A percentile compares a stretch with the other conserved stretches of the same genome.
Evolutionary conservation across 2,797 vertebrate species (phyloP).

Genomic region (Myiotriccus ornatus): DNA sequence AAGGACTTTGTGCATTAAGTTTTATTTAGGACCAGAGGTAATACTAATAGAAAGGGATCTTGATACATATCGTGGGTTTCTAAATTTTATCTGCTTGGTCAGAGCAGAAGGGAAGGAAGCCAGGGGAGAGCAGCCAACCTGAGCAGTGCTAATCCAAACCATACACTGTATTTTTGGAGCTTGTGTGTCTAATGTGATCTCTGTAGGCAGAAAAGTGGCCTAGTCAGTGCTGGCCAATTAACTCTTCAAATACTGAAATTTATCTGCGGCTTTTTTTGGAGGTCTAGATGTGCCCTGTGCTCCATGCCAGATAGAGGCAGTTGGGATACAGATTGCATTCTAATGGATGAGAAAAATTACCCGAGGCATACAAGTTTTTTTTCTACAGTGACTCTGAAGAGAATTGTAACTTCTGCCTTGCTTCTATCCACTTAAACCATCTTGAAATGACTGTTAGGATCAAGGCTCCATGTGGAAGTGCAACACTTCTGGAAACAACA

Average conservation of each 20-base stretch:
- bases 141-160: conserved; percentile 84
- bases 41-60: conserved; percentile 50
- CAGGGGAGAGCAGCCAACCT: conserved; percentile 77
- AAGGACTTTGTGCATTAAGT: conserved; percentile 67
- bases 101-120: conserved; percentile 69
- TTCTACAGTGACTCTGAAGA: background rate
- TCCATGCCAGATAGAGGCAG: background rate
- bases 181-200: conserved; percentile 74
- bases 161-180: conserved; percentile 76
- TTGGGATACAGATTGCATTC: background rate
- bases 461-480: background rate
- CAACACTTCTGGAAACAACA: background rate
- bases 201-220: conserved; percentile 66
- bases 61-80: conserved; percentile 38
- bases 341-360: background rate
- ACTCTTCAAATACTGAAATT: conserved; percentile 68
- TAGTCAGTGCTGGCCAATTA: conserved; percentile 65
- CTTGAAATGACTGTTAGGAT: background rate
- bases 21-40: conserved; percentile 65
- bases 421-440: background rate
- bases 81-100: conserved; percentile 51
- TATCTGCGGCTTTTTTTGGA: background rate
- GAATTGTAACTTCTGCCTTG: background rate
- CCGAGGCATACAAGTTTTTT: background rate
- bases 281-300: background rate